Evolutionary conservation across 2,888 invertebrate genomes (phyloP).

Genomic region (Hybos culiciformis): DNA sequence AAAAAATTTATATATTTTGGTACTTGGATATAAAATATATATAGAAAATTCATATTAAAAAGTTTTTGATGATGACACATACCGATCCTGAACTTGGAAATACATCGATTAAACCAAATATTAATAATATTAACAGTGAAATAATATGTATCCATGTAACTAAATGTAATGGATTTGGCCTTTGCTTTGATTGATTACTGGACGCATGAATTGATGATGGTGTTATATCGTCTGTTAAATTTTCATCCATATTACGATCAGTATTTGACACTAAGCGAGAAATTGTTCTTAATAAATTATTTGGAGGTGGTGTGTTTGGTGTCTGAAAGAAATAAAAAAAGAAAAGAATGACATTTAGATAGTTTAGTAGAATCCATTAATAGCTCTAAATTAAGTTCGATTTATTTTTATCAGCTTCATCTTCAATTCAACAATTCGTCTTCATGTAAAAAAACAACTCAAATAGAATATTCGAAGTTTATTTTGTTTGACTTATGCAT

Average conservation of each 20-base stretch:
- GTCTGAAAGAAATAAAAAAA: constrained; percentile 6
- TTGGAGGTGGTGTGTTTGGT: constrained; percentile 18
- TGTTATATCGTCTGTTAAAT: constrained; percentile 10
- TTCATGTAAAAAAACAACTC: too few relatives aligned
- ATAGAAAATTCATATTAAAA: neutral
- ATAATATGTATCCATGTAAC: constrained; percentile 38
- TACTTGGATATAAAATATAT: too few relatives aligned
- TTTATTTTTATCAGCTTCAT: constrained; percentile 5
- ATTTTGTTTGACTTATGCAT: too few relatives aligned
- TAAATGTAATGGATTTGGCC: constrained; percentile 29
- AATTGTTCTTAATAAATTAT: constrained; percentile 37
- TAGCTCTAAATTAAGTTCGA: too few relatives aligned
- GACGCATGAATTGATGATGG: too few relatives aligned
- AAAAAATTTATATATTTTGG: too few relatives aligned
- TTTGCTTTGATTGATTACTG: constrained; percentile 15
- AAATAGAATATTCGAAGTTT: too few relatives aligned
- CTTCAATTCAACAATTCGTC: neutral
- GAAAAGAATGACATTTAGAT: too few relatives aligned
- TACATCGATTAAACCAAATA: constrained; percentile 40
- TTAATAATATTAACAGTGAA: constrained; percentile 32
- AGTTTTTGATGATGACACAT: constrained; percentile 17
- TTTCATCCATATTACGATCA: constrained; percentile 13
- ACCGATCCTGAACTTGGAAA: constrained; percentile 41
- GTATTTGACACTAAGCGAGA: constrained; percentile 38
- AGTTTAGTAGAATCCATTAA: too few relatives aligned